A percentile compares a stretch with the other conserved stretches of the same genome.
phyloP scores from a whole-genome alignment of 2,888 invertebrate genomes.

The Priocnemis perturbator region DNA sequence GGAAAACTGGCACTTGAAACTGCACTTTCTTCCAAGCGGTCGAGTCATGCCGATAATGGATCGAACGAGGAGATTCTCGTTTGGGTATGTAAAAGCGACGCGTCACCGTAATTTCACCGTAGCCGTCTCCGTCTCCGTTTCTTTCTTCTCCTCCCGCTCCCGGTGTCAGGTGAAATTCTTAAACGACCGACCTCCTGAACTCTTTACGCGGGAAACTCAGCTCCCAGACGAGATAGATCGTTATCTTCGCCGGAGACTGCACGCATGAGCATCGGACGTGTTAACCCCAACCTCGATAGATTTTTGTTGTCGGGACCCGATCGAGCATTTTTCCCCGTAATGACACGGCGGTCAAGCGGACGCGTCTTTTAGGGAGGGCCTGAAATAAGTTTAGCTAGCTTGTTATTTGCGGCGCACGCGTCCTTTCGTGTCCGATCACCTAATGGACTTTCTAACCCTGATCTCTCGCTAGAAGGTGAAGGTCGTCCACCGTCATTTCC shows the following conservation, averaged over 20 bases:
- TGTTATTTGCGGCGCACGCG: not conserved
- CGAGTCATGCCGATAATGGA: constrained; percentile 36
- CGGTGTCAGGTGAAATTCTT: constrained; percentile 57
- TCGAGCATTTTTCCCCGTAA: too few relatives aligned
- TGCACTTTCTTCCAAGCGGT: constrained; percentile 44
- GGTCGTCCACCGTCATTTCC: constrained; percentile 54
- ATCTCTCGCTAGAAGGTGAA: constrained; percentile 62
- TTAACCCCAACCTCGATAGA: too few relatives aligned
- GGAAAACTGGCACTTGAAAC: constrained; percentile 15
- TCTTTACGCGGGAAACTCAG: constrained; percentile 57
- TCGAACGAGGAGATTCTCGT: constrained; percentile 30
- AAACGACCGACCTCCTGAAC: constrained; percentile 60
- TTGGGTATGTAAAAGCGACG: constrained; percentile 14
- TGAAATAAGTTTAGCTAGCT: too few relatives aligned
- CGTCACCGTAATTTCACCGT: constrained; percentile 57
- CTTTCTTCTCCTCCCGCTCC: constrained; percentile 11
- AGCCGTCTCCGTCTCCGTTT: constrained; percentile 13
- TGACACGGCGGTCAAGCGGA: too few relatives aligned
- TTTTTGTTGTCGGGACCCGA: too few relatives aligned
- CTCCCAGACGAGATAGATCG: constrained; percentile 10
- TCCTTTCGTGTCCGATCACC: not conserved
- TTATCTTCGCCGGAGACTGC: constrained; percentile 22
- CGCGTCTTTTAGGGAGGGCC: too few relatives aligned
- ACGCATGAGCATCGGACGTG: not conserved
- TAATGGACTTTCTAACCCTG: constrained; percentile 59